These are phyloP conservation scores for Prunella fulvescens DNA, from an alignment of 2,113 vertebrate species.

Conservation along the genomic window DNA sequence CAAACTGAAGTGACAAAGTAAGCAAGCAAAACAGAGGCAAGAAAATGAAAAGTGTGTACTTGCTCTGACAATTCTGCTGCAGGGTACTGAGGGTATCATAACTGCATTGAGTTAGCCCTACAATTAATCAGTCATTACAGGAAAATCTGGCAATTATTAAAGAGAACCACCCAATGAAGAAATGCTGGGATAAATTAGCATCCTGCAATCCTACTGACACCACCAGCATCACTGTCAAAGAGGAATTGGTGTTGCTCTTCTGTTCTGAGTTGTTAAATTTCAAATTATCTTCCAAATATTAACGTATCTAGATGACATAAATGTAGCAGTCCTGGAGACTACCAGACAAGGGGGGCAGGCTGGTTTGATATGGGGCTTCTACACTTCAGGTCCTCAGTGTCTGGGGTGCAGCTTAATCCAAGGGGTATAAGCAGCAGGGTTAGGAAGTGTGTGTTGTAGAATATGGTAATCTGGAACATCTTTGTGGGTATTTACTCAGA, in stretches of 20 bases:
- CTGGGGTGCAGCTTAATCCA: neutral
- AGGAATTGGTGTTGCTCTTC: neutral
- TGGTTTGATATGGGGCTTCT: neutral
- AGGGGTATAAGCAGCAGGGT: neutral
- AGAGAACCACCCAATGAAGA: neutral
- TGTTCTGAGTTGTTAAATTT: neutral
- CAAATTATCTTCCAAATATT: neutral
- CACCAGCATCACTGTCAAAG: neutral
- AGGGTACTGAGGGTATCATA: neutral
- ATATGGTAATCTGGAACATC: neutral
- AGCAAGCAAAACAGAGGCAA: neutral
- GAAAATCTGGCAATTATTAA: neutral
- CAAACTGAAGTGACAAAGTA: neutral
- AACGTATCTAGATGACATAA: neutral
- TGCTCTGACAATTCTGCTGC: neutral
- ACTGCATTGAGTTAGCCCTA: neutral
- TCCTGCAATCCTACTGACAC: neutral
- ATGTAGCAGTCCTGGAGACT: neutral
- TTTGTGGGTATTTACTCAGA: neutral
- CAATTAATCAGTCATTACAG: neutral
- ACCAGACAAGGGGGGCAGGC: neutral
- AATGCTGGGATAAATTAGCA: neutral
- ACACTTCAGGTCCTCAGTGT: neutral
- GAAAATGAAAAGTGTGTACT: neutral
- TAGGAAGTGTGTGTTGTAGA: neutral